Percentiles rank a stretch among this genome's conserved stretches.
Conservation (phyloP, 1,140 invertebrate genomes). For the Drosophila nikananu region DNA sequence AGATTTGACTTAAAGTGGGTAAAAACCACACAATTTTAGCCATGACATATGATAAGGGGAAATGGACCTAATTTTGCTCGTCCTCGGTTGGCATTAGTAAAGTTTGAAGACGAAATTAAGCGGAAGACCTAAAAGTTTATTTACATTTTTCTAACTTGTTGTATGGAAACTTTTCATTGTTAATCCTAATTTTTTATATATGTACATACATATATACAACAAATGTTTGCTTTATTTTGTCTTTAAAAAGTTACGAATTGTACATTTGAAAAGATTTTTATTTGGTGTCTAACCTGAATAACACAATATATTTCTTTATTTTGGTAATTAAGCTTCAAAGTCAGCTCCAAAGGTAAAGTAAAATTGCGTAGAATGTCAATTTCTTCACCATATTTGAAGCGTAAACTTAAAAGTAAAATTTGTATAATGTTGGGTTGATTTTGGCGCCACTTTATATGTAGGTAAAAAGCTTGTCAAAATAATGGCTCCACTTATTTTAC, state of each 20-base stretch:
- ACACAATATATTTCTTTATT: neutral
- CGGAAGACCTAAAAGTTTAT: neutral
- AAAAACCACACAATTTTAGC: slow-evolving; percentile 33
- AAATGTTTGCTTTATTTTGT: neutral
- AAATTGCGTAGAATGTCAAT: neutral
- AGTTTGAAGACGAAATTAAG: slow-evolving; percentile 1
- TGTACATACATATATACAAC: neutral
- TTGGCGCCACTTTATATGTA: neutral
- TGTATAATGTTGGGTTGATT: neutral
- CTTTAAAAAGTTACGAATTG: neutral
- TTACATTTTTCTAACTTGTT: neutral
- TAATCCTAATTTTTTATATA: neutral
- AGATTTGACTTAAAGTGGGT: slow-evolving; percentile 42
- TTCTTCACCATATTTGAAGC: neutral
- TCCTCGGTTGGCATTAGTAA: neutral
- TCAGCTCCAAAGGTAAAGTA: neutral
- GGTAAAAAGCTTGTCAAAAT: neutral
- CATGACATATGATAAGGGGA: slow-evolving; percentile 38
- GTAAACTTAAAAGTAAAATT: neutral
- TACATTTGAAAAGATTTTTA: neutral
- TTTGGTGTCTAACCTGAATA: slow-evolving; percentile 7
- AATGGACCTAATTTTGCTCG: slow-evolving; percentile 35
- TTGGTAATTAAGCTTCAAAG: neutral
- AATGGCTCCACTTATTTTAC: too few species aligned
- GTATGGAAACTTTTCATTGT: neutral